Evolutionary conservation across 2,797 vertebrate genomes (phyloP), one percentile per base, ranked within the genome.

Genomic region (Schizothorax lantsangensis): DNA sequence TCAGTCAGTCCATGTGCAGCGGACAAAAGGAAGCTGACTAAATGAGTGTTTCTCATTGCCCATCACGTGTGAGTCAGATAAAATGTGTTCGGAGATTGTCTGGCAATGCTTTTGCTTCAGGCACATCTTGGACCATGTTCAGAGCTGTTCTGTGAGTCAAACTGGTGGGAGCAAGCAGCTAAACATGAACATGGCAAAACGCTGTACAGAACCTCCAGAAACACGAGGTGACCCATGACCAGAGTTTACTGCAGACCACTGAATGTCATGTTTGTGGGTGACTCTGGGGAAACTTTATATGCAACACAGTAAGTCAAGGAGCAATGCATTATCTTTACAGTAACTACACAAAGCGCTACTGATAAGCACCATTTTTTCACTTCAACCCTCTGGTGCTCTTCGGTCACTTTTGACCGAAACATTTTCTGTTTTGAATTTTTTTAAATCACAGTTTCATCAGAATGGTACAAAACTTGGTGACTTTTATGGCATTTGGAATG

Each of bases 121-220:
- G 40, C 59, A 33, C 5, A 21, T 68, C 79, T 81, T 81, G 79
- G 19, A 81, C 64, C 43, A 23, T 3, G 40, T 68, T 69, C 79
- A 81, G 64, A 49, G 62, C 9, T 1, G 9, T 15, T 23, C 14
- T 23, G 23, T 81, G 79, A 45, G 43, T 81, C 62, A 81, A 81
- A 68, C 19, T 14, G 78, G 77, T 79, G 36, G 54, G 54, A 62
- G 75, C 33, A 6, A 78, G 30, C 52, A 80, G 57, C 40, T 45
- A 62, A 80, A 68, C 59, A 81, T 23, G 59, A 81, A 64, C 12
- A 30, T 12, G 8, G 59, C n/a, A 45, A 81, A 81, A 23, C 1
- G 5, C 62, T 47, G 23, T 21, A 26, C n/a, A 47, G 11, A 47
- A 49, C 15, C 59, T 43, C 57, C 57, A 64, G 57, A 64, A 26